Evolutionary conservation across 1,140 invertebrate species (phyloP), one percentile per base, ranked within the genome.

Genomic region (Rhizoglyphus robini): DNA sequence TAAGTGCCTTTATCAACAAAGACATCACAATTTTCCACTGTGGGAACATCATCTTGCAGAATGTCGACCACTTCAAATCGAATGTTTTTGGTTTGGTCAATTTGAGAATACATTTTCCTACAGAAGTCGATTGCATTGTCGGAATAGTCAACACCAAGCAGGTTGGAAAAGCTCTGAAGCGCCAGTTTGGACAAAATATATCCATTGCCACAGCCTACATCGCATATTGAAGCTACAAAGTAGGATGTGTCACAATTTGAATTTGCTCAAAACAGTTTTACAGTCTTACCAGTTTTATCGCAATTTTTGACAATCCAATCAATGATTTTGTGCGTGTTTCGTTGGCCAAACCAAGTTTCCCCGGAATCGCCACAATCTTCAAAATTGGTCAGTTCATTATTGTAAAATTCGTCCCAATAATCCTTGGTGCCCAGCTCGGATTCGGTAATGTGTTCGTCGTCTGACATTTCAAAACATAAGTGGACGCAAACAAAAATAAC

Each of bases 1-100:
- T 91, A 96, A 0, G 92, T 96, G 0, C 93, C 91, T 78, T 96
- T 95, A 74, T 95, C 90, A 59, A 92, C 81, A 0, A 83, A 77
- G 15, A 90, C 70, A 70, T 82, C 80, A 71, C 82, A 88, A 76
- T 76, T 4, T 46, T 68, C 3, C 20, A 8, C 13, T 54, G 61
- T 59, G 76, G 2, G 18, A 25, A 32, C 23, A 25, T 18, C 15
- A 31, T 69, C 65, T n/a, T 51, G 69, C 3, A 82, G 74, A 69
- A 87, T 80, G 72, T 88, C 81, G 63, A 77, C 80, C 1, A 78
- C 72, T 75, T 79, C 72, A 68, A 73, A 77, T 68, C 68, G 27
- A 66, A 67, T 57, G n/a, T 32, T 25, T 48, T 66, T 27, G 29
- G 18, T 64, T 34, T 68, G 64, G n/a, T n/a, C n/a, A 64, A 74